Evolutionary conservation across 2,888 invertebrate genomes (phyloP).

Genomic region (Drosophila anomalata): DNA sequence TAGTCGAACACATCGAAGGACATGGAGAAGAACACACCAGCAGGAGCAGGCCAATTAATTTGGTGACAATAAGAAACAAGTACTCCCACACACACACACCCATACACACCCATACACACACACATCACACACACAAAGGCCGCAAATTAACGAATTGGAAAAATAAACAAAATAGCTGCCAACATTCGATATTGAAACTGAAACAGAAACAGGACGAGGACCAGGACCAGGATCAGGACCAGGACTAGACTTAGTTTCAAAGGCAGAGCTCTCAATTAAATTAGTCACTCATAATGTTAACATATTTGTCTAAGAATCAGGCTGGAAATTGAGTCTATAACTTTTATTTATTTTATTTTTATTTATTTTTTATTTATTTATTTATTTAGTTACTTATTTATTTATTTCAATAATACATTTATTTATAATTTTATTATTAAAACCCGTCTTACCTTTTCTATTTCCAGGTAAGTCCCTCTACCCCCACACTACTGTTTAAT

Average conservation of each 20-base stretch:
- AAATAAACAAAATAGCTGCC: slow-evolving; percentile 20
- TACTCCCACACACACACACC: background rate
- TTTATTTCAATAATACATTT: too few species aligned
- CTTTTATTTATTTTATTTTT: too few species aligned
- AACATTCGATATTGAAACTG: background rate
- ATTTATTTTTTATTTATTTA: too few species aligned
- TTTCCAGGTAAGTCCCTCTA: slow-evolving; percentile 9
- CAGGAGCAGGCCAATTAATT: slow-evolving; percentile 43
- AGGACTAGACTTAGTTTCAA: background rate
- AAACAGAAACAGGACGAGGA: slow-evolving; percentile 1
- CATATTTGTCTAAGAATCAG: background rate
- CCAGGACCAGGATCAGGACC: background rate
- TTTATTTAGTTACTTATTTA: too few species aligned
- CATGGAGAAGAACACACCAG: slow-evolving; percentile 3
- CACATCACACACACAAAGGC: background rate
- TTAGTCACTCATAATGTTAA: slow-evolving; percentile 23
- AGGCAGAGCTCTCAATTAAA: slow-evolving; percentile 18
- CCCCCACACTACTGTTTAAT: background rate
- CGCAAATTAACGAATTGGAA: slow-evolving; percentile 34
- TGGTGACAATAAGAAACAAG: slow-evolving; percentile 25
- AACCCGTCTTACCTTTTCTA: too few species aligned
- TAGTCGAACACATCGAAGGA: slow-evolving; percentile 26
- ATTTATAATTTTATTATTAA: background rate
- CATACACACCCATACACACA: too few species aligned
- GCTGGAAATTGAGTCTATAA: background rate